phyloP scores from a whole-genome alignment of 2,888 invertebrate genomes.

The Pachliopta kotzebuea region DNA sequence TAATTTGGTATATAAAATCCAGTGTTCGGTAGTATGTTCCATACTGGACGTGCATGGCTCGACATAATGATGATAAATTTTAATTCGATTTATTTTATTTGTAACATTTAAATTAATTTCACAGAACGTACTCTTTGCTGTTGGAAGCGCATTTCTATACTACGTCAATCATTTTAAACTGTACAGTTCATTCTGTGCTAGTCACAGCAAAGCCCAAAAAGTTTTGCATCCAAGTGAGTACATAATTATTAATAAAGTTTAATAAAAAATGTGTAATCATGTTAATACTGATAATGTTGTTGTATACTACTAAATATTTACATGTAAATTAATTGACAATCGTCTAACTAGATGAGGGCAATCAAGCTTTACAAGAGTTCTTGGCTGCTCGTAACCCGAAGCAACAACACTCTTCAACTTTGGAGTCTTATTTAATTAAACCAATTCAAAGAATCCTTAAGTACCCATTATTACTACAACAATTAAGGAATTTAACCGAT shows the following conservation, averaged over 20 bases:
- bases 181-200: constrained; percentile 99
- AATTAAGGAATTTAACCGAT: constrained; percentile 96
- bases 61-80: too few species aligned
- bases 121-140: constrained; percentile 96
- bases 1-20: constrained; percentile 17
- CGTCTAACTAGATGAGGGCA: constrained; percentile 90
- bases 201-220: constrained; percentile 99
- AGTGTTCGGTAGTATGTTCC: too few species aligned
- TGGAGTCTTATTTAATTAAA: constrained; percentile 99
- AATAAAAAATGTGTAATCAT: not conserved
- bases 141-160: constrained; percentile 97
- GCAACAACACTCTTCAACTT: constrained; percentile 97
- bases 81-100: not conserved
- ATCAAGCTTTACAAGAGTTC: constrained; percentile 97
- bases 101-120: constrained; percentile 51
- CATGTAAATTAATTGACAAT: not conserved
- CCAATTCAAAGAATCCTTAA: constrained; percentile 99
- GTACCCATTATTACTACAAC: constrained; percentile 96
- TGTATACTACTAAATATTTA: not conserved
- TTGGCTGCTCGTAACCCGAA: constrained; percentile 96
- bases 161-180: constrained; percentile 99
- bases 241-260: not conserved
- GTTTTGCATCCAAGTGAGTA: constrained; percentile 97
- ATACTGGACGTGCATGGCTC: too few species aligned
- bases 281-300: not conserved